Conservation (phyloP, 2,888 invertebrate genomes). For the Athalia cordata region DNA sequence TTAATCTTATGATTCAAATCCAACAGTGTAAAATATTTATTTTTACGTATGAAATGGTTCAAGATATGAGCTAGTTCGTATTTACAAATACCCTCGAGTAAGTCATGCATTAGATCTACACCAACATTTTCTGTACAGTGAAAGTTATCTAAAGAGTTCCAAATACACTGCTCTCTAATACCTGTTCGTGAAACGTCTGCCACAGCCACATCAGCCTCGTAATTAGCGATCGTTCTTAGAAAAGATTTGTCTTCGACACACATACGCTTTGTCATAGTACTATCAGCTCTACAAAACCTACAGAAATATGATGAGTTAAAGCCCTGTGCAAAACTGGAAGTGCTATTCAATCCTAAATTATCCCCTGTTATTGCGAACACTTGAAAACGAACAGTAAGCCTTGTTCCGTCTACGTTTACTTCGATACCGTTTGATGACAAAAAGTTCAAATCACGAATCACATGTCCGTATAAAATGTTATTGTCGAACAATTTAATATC, state of each 20-base stretch:
- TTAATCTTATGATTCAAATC: slow-evolving; percentile 17
- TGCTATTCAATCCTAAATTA: slow-evolving; percentile 51
- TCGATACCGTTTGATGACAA: slow-evolving; percentile 52
- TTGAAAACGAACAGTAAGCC: slow-evolving; percentile 47
- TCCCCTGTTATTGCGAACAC: slow-evolving; percentile 49
- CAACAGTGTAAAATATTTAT: slow-evolving; percentile 12
- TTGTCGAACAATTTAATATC: slow-evolving; percentile 55
- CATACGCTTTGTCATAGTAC: slow-evolving; percentile 45
- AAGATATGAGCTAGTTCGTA: slow-evolving; percentile 10
- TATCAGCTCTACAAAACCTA: slow-evolving; percentile 53
- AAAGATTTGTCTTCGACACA: slow-evolving; percentile 41
- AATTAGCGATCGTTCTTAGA: slow-evolving; percentile 50
- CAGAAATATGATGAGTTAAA: slow-evolving; percentile 54
- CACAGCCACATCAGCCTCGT: slow-evolving; percentile 41
- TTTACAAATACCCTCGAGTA: slow-evolving; percentile 25
- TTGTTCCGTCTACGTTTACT: slow-evolving; percentile 37
- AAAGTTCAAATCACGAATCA: slow-evolving; percentile 50
- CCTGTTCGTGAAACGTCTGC: slow-evolving; percentile 47
- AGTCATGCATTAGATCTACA: slow-evolving; percentile 56
- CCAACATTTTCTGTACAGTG: slow-evolving; percentile 53
- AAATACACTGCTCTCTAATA: slow-evolving; percentile 50
- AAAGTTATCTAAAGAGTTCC: slow-evolving; percentile 51
- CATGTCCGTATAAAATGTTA: slow-evolving; percentile 48
- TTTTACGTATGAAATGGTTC: slow-evolving; percentile 18
- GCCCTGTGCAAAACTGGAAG: slow-evolving; percentile 47